These are phyloP conservation scores for Uria aalge DNA, from an alignment of 2,113 vertebrate species.

Conservation along the genomic window DNA sequence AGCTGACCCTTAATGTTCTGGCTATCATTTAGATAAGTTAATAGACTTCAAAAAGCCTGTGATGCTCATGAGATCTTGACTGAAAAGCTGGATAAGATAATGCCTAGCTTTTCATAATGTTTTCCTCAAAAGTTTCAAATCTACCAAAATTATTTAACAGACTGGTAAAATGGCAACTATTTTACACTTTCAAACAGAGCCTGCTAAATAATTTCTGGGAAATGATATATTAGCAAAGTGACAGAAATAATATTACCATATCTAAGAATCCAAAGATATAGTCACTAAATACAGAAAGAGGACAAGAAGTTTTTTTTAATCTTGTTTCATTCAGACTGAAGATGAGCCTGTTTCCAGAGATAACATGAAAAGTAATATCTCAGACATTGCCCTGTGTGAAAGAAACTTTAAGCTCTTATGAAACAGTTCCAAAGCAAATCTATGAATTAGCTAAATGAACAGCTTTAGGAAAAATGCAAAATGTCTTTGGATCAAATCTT, in stretches of 20 bases:
- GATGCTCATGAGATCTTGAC: background rate
- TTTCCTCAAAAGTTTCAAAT: background rate
- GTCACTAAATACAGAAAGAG: background rate
- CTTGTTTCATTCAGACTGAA: background rate
- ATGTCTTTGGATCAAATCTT: background rate
- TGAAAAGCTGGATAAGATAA: background rate
- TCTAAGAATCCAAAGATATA: background rate
- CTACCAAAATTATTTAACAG: background rate
- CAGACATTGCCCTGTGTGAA: background rate
- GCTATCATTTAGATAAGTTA: background rate
- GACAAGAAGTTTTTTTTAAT: background rate
- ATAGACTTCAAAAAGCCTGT: background rate
- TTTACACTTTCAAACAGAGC: background rate
- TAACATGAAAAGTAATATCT: background rate
- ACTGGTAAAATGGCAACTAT: background rate
- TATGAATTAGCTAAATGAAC: background rate
- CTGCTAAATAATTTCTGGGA: background rate
- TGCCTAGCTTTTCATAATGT: background rate
- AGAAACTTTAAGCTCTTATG: background rate
- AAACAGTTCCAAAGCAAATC: background rate
- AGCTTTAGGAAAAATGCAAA: background rate
- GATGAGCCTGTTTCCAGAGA: background rate
- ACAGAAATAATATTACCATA: background rate
- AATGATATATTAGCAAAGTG: background rate
- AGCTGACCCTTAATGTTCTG: background rate